A percentile compares a stretch with the other conserved stretches of the same genome.
phyloP scores from a whole-genome alignment of 2,797 vertebrate genomes.

The Phataginus tetradactyla region DNA sequence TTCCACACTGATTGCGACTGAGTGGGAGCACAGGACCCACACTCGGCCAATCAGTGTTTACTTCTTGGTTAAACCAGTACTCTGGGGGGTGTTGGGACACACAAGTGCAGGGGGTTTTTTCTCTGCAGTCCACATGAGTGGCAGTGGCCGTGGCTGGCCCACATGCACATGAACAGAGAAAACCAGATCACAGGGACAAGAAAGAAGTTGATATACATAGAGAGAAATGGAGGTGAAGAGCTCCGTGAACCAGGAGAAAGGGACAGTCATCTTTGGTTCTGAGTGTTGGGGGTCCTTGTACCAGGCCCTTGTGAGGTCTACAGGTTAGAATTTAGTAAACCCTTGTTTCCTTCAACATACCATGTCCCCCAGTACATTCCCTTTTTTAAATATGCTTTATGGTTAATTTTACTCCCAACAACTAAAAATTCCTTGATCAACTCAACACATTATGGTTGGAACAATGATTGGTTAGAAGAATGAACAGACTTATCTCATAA shows the following conservation, averaged over 20 bases:
- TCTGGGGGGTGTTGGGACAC: not conserved
- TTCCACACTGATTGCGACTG: not conserved
- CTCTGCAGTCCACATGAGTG: not conserved
- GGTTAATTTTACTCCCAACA: not conserved
- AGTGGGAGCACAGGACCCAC: not conserved
- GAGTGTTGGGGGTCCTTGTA: not conserved
- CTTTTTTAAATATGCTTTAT: not conserved
- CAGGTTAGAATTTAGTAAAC: no score
- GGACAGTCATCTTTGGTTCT: not conserved
- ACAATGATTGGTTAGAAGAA: not conserved
- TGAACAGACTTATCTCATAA: not conserved
- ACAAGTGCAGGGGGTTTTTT: not conserved
- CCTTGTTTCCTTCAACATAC: not conserved
- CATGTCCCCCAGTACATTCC: not conserved
- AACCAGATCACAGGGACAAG: not conserved
- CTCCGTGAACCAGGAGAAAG: not conserved
- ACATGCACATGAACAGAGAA: not conserved
- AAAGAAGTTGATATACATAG: not conserved
- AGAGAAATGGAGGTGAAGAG: not conserved
- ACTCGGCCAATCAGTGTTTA: not conserved
- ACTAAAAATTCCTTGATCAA: not conserved
- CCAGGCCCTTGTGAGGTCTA: no score
- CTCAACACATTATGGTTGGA: not conserved
- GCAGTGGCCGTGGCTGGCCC: fast-evolving
- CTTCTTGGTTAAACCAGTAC: not conserved